Conservation (phyloP, 2,888 invertebrate species). For the Altica lythri region DNA sequence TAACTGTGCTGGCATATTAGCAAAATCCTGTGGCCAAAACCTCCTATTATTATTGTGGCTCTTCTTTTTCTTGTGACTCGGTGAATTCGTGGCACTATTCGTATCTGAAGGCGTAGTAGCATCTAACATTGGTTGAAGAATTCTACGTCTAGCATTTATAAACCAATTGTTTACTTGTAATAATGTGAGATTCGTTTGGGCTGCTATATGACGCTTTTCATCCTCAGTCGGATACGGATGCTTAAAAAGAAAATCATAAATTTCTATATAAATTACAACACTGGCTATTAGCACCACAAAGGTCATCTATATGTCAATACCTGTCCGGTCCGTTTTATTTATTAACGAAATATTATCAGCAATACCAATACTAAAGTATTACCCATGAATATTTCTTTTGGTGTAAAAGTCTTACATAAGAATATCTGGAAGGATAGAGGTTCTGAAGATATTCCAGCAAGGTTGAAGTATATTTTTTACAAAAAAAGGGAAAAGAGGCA, state of each 20-base stretch:
- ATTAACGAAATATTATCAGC: no score
- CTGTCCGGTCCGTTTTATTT: no score
- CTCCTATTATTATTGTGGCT: constrained; percentile 68
- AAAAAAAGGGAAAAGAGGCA: no score
- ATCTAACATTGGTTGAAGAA: constrained; percentile 91
- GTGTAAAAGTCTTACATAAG: no score
- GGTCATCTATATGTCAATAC: no score
- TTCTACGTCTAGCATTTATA: constrained; percentile 89
- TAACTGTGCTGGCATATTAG: constrained; percentile 64
- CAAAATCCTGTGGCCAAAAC: constrained; percentile 76
- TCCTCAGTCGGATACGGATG: constrained; percentile 96
- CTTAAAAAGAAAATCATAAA: constrained; percentile 58
- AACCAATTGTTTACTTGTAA: constrained; percentile 91
- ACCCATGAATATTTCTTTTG: no score
- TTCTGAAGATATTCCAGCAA: no score
- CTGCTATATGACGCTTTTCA: constrained; percentile 87
- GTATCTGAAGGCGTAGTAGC: constrained; percentile 59
- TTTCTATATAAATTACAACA: neutral
- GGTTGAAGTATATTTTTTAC: no score
- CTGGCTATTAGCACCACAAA: no score
- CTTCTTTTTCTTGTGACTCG: constrained; percentile 61
- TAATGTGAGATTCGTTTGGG: constrained; percentile 81
- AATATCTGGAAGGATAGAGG: no score
- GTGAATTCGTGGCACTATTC: constrained; percentile 43
- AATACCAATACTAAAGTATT: no score